Evolutionary conservation across 2,113 vertebrate species (phyloP).

Genomic region (Penelope pileata): DNA sequence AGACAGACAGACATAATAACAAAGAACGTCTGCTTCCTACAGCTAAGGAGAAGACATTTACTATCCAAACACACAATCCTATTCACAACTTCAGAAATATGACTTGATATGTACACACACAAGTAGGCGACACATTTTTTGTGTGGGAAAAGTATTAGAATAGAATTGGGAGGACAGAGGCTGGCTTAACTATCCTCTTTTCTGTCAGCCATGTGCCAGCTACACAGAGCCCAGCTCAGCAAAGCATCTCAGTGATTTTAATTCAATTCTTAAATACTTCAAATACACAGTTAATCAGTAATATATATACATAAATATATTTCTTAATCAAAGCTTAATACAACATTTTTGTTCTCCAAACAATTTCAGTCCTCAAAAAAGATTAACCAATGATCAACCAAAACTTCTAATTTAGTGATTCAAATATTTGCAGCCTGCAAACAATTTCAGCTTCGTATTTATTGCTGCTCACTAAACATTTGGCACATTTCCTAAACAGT

Average conservation of each 20-base stretch:
- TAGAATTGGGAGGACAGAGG: background rate
- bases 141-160: background rate
- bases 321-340: background rate
- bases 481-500: background rate
- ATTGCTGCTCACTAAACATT: background rate
- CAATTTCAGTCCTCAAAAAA: background rate
- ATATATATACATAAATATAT: background rate
- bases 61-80: background rate
- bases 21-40: background rate
- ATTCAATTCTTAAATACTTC: background rate
- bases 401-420: background rate
- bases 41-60: background rate
- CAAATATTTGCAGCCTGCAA: background rate
- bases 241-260: background rate
- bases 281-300: background rate
- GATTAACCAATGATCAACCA: background rate
- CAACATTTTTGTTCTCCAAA: background rate
- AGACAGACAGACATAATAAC: background rate
- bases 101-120: fast-evolving
- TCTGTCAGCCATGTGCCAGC: background rate
- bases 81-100: background rate
- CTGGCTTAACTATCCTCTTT: background rate
- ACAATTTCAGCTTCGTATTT: background rate
- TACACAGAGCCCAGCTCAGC: background rate
- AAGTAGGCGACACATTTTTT: background rate